A percentile compares a stretch with the other conserved stretches of the same genome.
Evolutionary conservation across 2,888 invertebrate genomes (phyloP).

Genomic region (Leptopterna dolabrata): DNA sequence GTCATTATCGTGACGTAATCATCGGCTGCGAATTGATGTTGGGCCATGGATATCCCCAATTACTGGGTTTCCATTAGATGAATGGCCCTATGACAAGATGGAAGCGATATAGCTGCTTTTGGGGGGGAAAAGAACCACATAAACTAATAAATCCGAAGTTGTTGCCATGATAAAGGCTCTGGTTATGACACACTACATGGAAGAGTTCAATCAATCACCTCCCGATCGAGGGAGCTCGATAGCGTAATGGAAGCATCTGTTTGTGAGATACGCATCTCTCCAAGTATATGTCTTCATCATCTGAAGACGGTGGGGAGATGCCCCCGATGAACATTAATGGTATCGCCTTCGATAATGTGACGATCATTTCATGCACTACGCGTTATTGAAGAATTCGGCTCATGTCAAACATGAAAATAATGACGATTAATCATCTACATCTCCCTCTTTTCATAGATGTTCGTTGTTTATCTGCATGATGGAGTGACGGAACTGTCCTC

Average conservation of each 20-base stretch:
- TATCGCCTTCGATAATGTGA: slow-evolving; percentile 18
- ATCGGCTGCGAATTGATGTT: no score
- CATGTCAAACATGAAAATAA: neutral
- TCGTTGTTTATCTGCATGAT: neutral
- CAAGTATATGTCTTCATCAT: slow-evolving; percentile 41
- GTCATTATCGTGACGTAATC: no score
- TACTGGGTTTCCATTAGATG: neutral
- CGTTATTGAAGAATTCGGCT: neutral
- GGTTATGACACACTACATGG: slow-evolving; percentile 46
- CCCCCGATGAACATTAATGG: neutral
- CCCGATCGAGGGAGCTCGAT: slow-evolving; percentile 39
- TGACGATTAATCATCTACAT: neutral
- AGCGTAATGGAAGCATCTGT: slow-evolving; percentile 51
- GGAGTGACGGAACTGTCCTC: no score
- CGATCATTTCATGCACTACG: neutral
- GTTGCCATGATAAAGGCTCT: slow-evolving; percentile 29
- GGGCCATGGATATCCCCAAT: neutral
- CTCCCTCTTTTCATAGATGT: neutral
- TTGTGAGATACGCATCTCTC: slow-evolving; percentile 40
- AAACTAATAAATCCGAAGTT: slow-evolving; percentile 53
- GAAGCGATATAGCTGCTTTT: neutral
- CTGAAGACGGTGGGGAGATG: neutral
- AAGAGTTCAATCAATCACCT: slow-evolving; percentile 41
- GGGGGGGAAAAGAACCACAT: slow-evolving; percentile 23
- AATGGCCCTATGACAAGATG: neutral